Evolutionary conservation across 2,797 vertebrate genomes (phyloP).

Genomic region (Chloroceryle amazona): DNA sequence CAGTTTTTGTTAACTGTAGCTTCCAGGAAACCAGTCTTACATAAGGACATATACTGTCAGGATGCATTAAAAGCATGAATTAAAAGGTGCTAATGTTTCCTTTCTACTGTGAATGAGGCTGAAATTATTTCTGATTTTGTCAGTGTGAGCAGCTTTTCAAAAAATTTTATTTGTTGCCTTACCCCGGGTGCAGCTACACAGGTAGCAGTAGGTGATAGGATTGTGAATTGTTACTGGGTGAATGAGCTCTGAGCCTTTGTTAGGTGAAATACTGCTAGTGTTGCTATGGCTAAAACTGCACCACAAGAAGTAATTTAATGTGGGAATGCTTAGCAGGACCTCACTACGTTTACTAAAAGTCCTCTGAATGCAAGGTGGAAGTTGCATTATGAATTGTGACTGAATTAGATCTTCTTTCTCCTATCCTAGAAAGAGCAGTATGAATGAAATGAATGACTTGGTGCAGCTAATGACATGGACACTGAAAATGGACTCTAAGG

Average conservation of each 20-base stretch:
- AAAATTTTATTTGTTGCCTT: neutral
- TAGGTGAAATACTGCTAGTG: neutral
- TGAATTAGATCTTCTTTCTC: neutral
- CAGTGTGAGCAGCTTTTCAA: neutral
- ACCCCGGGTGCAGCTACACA: neutral
- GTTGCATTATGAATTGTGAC: neutral
- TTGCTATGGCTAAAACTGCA: neutral
- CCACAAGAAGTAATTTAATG: neutral
- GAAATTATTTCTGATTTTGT: neutral
- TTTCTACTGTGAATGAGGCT: neutral
- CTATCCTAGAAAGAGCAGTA: slow-evolving; percentile 83
- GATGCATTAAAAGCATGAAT: neutral
- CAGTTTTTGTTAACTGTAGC: neutral
- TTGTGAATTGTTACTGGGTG: neutral
- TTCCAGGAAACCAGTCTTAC: neutral
- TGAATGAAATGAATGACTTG: slow-evolving; percentile 92
- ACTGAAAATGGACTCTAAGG: slow-evolving; percentile 88
- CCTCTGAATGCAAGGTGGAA: neutral
- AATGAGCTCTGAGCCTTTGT: neutral
- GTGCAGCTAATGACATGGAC: slow-evolving; percentile 95
- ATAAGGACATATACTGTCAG: neutral
- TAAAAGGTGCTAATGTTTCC: neutral
- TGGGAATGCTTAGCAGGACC: neutral
- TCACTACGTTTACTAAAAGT: neutral
- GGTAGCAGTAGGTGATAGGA: neutral